phyloP scores from a whole-genome alignment of 2,113 vertebrate genomes.

The Merops nubicus region DNA sequence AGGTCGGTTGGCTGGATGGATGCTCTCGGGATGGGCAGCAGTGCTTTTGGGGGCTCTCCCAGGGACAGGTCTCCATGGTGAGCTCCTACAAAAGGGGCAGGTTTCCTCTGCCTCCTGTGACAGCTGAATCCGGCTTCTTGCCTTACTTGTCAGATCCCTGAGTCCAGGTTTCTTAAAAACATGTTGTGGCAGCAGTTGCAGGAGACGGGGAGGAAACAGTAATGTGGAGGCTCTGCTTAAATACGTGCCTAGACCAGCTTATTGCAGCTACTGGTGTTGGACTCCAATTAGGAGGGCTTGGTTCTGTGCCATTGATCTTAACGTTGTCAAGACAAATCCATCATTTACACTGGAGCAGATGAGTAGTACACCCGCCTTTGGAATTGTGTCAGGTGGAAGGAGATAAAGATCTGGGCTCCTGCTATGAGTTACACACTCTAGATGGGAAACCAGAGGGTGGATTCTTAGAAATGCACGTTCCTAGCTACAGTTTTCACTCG shows the following conservation, averaged over 20 bases:
- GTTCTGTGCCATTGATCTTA: not conserved
- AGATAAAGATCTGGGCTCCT: not conserved
- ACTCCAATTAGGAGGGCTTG: not conserved
- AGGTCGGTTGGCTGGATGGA: fast-evolving
- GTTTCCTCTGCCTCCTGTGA: not conserved
- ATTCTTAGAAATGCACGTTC: not conserved
- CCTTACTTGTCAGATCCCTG: not conserved
- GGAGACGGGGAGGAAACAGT: not conserved
- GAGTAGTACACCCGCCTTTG: not conserved
- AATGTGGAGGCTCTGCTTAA: not conserved
- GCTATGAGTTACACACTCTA: not conserved
- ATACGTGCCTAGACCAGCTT: not conserved
- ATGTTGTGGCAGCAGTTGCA: not conserved
- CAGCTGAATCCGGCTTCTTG: not conserved
- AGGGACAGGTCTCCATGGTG: not conserved
- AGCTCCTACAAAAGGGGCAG: not conserved
- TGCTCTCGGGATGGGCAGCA: fast-evolving
- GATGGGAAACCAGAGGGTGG: not conserved
- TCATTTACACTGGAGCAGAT: not conserved
- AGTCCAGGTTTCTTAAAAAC: not conserved
- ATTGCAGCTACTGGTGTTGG: not conserved
- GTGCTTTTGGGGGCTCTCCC: not conserved
- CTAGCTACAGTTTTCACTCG: not conserved
- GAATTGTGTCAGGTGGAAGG: not conserved
- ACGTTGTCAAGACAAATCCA: not conserved